Base-by-base conservation (phyloP, 2,888 invertebrate genomes). In the Teinopalpus imperialis region DNA sequence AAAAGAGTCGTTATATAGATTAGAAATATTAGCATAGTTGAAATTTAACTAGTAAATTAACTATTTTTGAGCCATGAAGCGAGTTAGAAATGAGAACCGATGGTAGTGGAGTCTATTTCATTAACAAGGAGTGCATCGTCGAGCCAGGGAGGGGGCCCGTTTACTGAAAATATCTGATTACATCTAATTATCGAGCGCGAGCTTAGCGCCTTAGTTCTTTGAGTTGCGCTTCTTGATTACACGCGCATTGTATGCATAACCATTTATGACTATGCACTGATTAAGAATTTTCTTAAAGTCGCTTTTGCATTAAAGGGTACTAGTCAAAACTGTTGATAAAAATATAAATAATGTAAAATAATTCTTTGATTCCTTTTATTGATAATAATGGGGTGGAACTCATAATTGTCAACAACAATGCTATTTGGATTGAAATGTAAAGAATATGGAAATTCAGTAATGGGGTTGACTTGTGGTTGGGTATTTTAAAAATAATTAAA, bases 111-210 rank as follows among this genome's bases (percentile, higher is more conserved):
- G 3, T 34, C 35, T 41, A 47, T 75, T 81, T 81, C 78, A 82
- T 79, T 81, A 77, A 63, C 73, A 70, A 81, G 78, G 77, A 76
- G 77, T 74, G 76, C 71, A 74, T 61, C 66, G 66, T 63, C 59
- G 64, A 62, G 74, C 68, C 69, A 60, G 63, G 63, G 59, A 57
- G 61, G 57, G 58, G 68, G 70, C 70, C 74, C 71, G 76, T 78
- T 81, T 77, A 75, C 81, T 74, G 80, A 83, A 87, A 86, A 86
- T 87, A 87, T 87, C 86, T 85, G 86, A 87, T 87, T 87, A 87
- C 83, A 83, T 80, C 82, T 86, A 83, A 86, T 86, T 87, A 87
- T 80, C 71, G 74, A 76, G 70, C 57, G 54, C 53, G 52, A 63
- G 61, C 59, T 62, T 63, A 61, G 63, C 66, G 65, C 65, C 63